Conservation (phyloP, 2,797 vertebrate species). For the Intellagama lesueurii region DNA sequence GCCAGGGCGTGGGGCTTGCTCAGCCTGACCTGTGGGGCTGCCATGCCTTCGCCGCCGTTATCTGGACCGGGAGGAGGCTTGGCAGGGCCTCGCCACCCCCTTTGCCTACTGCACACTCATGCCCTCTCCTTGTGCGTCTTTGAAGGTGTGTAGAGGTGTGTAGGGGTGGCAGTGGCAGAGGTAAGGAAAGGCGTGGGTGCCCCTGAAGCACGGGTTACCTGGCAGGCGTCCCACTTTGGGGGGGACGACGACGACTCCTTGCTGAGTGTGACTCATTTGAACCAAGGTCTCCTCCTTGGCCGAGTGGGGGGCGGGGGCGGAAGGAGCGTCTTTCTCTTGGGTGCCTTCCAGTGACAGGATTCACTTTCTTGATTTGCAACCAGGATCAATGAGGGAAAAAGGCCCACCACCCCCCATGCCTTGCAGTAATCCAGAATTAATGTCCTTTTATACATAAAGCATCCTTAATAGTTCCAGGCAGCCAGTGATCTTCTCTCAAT, state of each 20-base stretch:
- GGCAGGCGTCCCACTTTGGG: too few relatives aligned
- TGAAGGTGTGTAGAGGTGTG: too few relatives aligned
- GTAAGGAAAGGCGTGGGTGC: too few relatives aligned
- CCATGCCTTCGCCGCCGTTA: too few relatives aligned
- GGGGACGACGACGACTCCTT: constrained; percentile 41
- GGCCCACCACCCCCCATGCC: background rate
- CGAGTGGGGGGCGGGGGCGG: background rate
- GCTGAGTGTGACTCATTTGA: constrained; percentile 50
- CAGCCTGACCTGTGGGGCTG: too few relatives aligned
- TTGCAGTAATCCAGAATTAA: background rate
- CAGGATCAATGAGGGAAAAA: background rate
- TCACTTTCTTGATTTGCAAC: constrained; percentile 45
- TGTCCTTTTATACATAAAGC: background rate
- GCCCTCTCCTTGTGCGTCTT: too few relatives aligned
- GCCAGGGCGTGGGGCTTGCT: too few relatives aligned
- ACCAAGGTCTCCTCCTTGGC: background rate
- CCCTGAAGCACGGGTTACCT: background rate
- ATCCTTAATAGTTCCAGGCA: too few relatives aligned
- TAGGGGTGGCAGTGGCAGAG: too few relatives aligned
- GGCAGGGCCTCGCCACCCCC: too few relatives aligned
- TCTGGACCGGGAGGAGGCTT: too few relatives aligned
- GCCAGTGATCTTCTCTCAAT: background rate
- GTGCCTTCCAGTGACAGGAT: constrained; percentile 48
- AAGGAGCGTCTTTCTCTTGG: constrained; percentile 39
- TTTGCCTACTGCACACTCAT: too few relatives aligned